phyloP scores from a whole-genome alignment of 2,797 vertebrate genomes.

The Eulemur coronatus region DNA sequence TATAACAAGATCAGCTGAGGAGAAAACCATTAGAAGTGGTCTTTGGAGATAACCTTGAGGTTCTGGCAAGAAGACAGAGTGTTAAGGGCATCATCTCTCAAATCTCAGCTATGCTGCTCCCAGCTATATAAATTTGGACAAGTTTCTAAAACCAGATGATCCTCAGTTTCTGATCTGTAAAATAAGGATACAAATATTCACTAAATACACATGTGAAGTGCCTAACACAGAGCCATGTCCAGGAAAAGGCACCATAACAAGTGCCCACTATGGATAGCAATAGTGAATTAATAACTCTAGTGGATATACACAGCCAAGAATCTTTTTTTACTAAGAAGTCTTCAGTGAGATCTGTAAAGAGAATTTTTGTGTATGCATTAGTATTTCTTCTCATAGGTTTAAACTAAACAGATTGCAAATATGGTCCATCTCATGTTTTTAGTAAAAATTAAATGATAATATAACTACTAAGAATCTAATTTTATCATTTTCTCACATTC shows the following conservation, averaged over 20 bases:
- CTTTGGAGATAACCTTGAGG: background rate
- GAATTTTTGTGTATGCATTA: background rate
- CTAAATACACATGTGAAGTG: background rate
- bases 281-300: background rate
- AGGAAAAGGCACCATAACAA: background rate
- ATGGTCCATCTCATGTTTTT: background rate
- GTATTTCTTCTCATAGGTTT: background rate
- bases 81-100: background rate
- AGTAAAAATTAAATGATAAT: background rate
- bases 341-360: background rate
- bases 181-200: background rate
- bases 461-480: background rate
- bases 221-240: background rate
- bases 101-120: background rate
- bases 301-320: background rate
- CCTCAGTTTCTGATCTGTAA: background rate
- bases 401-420: background rate
- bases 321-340: background rate
- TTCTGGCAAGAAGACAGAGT: background rate
- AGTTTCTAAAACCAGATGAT: background rate
- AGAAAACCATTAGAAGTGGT: background rate
- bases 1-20: background rate
- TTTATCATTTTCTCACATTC: background rate
- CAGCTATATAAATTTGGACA: background rate
- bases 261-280: accelerated